Base-by-base conservation (phyloP, 2,888 invertebrate species). In the Eupithecia subfuscata region DNA sequence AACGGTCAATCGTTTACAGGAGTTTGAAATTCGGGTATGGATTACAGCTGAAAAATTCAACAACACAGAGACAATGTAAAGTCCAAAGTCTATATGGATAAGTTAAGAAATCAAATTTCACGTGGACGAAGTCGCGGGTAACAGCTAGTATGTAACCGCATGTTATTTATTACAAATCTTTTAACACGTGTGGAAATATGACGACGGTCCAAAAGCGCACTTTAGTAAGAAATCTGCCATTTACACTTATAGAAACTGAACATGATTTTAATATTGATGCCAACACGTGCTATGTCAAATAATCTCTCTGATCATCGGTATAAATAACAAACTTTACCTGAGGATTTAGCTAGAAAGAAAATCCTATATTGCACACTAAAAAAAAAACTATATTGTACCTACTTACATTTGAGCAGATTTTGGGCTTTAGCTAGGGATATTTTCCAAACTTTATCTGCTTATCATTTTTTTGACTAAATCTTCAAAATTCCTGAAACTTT, bases 241-340 rank as follows among this genome's bases (percentile, higher is more conserved):
- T 63, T 30, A 25, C 30, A 30, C 52, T 3, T n/a, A n/a, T n/a
- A 56, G 11, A 56, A 22, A 11, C n/a, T 34, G 64, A 64, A 18
- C 18, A 34, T 12, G 16, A 64, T 64, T 64, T 64, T 34, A 34
- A 80, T 82, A 84, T 73, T 78, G 75, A 67, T 69, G 75, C 78
- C 75, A 77, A 79, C 79, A 78, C 77, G 77, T 79, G 79, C 63
- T 18, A 18, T 34, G 16, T 30, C 8, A 8, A 34, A 64, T 30
- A 18, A 34, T 18, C 18, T 34, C 18, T 18, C 18, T 64, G 6
- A 34, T 18, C 52, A 34, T 34, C 18, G 34, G 30, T 34, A 34
- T 18, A 64, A 64, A 64, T 18, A 12, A 64, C 18, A 9, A 8
- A 34, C 22, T 60, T 60, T 25, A 60, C 60, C 22, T 12, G 12